These are phyloP conservation scores for Spilogale gracilis DNA, from an alignment of 2,113 vertebrate genomes.

Conservation along the genomic window DNA sequence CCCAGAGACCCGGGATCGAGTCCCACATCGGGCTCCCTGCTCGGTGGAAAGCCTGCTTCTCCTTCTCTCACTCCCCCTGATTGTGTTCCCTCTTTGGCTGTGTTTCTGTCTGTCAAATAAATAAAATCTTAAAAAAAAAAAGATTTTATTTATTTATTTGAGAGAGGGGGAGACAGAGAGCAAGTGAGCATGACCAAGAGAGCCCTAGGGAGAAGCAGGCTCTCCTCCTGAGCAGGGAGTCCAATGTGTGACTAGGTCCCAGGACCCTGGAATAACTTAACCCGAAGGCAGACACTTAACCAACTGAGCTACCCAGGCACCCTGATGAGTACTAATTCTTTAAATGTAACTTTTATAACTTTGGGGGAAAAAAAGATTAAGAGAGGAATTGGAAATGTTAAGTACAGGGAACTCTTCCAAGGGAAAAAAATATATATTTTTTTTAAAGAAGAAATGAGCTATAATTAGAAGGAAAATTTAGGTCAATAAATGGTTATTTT, in stretches of 20 bases:
- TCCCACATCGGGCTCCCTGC: too few relatives aligned
- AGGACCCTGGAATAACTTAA: background rate
- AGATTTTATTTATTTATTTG: too few relatives aligned
- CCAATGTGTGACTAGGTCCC: too few relatives aligned
- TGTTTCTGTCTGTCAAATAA: too few relatives aligned
- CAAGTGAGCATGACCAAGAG: too few relatives aligned
- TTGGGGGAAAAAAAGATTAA: background rate
- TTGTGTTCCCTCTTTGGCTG: too few relatives aligned
- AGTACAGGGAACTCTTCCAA: background rate
- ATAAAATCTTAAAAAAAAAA: background rate
- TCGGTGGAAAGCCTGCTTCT: too few relatives aligned
- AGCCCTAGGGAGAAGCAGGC: too few relatives aligned
- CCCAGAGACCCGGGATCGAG: too few relatives aligned
- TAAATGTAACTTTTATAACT: background rate
- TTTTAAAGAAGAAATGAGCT: background rate
- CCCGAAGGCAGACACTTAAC: background rate
- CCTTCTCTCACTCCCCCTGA: too few relatives aligned
- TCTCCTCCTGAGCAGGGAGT: too few relatives aligned
- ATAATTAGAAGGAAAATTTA: background rate
- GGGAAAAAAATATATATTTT: background rate
- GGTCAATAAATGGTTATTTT: slow-evolving; percentile 40
- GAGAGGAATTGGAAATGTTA: background rate
- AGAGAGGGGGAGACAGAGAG: too few relatives aligned
- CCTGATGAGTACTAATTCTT: background rate
- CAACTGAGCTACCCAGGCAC: background rate